These are phyloP conservation scores for Bradypodion pumilum DNA, from an alignment of 2,797 vertebrate species.

Conservation along the genomic window DNA sequence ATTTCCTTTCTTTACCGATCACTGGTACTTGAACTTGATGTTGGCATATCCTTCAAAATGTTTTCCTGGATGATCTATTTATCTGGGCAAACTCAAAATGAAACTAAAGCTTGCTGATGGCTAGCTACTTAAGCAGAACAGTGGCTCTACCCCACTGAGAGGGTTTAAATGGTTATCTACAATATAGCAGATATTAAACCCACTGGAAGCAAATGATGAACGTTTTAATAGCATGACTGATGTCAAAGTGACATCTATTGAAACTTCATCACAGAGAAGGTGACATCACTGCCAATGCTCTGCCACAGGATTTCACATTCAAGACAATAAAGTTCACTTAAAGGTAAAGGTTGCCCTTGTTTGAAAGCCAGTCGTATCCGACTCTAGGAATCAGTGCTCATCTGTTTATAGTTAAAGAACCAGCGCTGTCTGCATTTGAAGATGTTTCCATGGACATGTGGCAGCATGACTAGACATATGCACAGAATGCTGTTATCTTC, in stretches of 20 bases:
- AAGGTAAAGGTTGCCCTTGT: too few relatives aligned
- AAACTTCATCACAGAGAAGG: not conserved
- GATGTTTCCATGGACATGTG: too few relatives aligned
- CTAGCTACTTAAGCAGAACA: not conserved
- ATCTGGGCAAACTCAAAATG: not conserved
- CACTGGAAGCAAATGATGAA: not conserved
- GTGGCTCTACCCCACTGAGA: not conserved
- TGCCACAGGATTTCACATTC: not conserved
- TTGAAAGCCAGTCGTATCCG: too few relatives aligned
- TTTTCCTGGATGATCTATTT: not conserved
- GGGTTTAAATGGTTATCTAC: not conserved
- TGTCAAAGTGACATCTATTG: not conserved
- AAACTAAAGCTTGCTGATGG: not conserved
- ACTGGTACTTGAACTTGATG: rapidly evolving
- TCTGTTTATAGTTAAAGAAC: too few relatives aligned
- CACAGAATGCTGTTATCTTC: too few relatives aligned
- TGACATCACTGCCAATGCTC: not conserved
- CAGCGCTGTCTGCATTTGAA: too few relatives aligned
- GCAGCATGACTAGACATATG: too few relatives aligned
- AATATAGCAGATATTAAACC: not conserved
- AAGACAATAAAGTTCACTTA: not conserved
- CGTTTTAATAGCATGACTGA: not conserved
- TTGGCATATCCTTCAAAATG: not conserved
- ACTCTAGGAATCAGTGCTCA: too few relatives aligned
- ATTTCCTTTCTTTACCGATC: not conserved